Percentiles rank a stretch among this genome's conserved stretches.
Conservation (phyloP, 2,888 invertebrate species). For the Drosophila koepferae region DNA sequence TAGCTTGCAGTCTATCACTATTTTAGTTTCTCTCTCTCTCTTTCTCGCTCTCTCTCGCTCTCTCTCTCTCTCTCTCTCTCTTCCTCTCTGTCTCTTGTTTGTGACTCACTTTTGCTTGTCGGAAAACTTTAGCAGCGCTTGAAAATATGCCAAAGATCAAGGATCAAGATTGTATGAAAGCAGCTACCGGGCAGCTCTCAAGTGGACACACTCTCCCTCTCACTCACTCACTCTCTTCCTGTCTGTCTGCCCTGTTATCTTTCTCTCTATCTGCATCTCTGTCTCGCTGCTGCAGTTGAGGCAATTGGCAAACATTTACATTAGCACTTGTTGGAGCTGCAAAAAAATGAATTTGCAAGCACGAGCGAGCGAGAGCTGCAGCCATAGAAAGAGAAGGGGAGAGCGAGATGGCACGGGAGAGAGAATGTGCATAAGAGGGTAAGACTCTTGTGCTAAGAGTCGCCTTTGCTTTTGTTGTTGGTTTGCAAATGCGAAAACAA, state of each 20-base stretch:
- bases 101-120: neutral
- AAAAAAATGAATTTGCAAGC: slow-evolving; percentile 49
- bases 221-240: neutral
- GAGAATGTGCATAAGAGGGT: slow-evolving; percentile 1
- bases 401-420: neutral
- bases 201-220: slow-evolving; percentile 19
- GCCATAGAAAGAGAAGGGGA: neutral
- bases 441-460: slow-evolving; percentile 17
- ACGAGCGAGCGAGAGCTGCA: slow-evolving; percentile 1
- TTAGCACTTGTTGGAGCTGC: slow-evolving; percentile 60
- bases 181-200: slow-evolving; percentile 19
- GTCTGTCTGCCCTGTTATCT: slow-evolving; percentile 1
- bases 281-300: slow-evolving; percentile 3
- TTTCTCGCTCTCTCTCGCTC: neutral
- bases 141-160: slow-evolving; percentile 44
- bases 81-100: neutral
- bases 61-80: neutral
- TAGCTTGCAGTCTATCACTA: neutral
- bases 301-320: slow-evolving; percentile 55
- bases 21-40: neutral
- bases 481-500: slow-evolving; percentile 70
- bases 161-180: slow-evolving; percentile 37
- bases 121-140: slow-evolving; percentile 7
- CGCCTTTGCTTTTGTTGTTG: slow-evolving; percentile 19
- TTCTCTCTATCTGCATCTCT: neutral